These are phyloP conservation scores for Zaprionus gabonicus DNA, from an alignment of 1,140 invertebrate species.

Conservation along the genomic window DNA sequence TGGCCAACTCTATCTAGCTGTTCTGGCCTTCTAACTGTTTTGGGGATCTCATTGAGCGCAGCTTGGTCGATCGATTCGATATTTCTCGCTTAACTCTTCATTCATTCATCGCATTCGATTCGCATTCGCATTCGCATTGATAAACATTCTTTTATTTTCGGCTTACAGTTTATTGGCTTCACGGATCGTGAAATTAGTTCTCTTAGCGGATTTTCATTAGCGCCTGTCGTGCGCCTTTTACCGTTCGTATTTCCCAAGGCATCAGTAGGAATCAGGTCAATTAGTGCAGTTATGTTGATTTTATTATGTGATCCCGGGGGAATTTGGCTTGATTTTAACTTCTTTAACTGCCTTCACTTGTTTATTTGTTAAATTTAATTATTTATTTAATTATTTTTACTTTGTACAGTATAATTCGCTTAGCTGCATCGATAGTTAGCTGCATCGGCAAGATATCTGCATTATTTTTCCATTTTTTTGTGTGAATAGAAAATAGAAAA, in stretches of 20 bases:
- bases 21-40: slow-evolving; percentile 30
- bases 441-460: too few relatives aligned
- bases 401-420: too few relatives aligned
- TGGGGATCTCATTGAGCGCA: slow-evolving; percentile 8
- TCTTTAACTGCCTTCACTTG: too few relatives aligned
- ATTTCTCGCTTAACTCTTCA: slow-evolving; percentile 10
- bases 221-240: neutral
- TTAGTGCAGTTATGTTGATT: neutral
- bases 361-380: too few relatives aligned
- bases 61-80: slow-evolving; percentile 10
- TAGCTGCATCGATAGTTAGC: too few relatives aligned
- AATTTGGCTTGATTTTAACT: neutral
- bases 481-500: too few relatives aligned
- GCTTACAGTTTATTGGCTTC: slow-evolving; percentile 5
- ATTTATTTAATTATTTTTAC: too few relatives aligned
- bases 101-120: slow-evolving; percentile 9
- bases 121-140: slow-evolving; percentile 10
- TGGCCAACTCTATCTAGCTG: slow-evolving; percentile 32
- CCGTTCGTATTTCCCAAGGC: neutral
- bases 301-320: neutral
- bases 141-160: neutral
- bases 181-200: neutral
- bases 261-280: neutral
- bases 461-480: too few relatives aligned
- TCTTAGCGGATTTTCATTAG: slow-evolving; percentile 1